Conservation (phyloP, 1,140 invertebrate genomes). For the Bacillus rossius region DNA sequence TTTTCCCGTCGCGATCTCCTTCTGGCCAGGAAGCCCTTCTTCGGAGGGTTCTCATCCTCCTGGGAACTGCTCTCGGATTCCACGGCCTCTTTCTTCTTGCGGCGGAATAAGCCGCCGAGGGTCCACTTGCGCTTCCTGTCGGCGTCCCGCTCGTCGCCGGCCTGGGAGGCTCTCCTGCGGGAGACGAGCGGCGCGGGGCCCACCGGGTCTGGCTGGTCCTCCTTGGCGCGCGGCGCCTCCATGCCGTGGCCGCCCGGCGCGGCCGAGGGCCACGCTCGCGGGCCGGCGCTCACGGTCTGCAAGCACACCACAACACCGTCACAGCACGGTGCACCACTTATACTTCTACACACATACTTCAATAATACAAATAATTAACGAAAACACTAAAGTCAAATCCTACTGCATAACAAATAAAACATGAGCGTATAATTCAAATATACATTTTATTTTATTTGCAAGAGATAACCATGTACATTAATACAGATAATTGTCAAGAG, state of each 20-base stretch:
- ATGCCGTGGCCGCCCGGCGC: background rate
- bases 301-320: background rate
- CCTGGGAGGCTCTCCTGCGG: too few relatives aligned
- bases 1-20: conserved; percentile 43
- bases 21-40: conserved; percentile 40
- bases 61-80: conserved; percentile 53
- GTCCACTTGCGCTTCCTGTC: conserved; percentile 60
- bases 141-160: background rate
- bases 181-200: too few relatives aligned
- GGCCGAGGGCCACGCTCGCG: conserved; percentile 4
- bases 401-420: too few relatives aligned
- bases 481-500: too few relatives aligned
- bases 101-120: conserved; percentile 60
- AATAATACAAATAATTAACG: too few relatives aligned
- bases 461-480: too few relatives aligned
- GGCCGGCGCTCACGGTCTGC: conserved; percentile 14
- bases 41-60: conserved; percentile 41
- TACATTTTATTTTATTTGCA: too few relatives aligned
- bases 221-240: background rate
- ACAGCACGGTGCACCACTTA: background rate
- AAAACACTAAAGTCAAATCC: too few relatives aligned
- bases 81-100: conserved; percentile 48
- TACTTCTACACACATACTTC: too few relatives aligned
- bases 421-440: too few relatives aligned
- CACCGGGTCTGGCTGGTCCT: too few relatives aligned